Conservation (phyloP, 2,113 vertebrate genomes). For the Macrotis lagotis region DNA sequence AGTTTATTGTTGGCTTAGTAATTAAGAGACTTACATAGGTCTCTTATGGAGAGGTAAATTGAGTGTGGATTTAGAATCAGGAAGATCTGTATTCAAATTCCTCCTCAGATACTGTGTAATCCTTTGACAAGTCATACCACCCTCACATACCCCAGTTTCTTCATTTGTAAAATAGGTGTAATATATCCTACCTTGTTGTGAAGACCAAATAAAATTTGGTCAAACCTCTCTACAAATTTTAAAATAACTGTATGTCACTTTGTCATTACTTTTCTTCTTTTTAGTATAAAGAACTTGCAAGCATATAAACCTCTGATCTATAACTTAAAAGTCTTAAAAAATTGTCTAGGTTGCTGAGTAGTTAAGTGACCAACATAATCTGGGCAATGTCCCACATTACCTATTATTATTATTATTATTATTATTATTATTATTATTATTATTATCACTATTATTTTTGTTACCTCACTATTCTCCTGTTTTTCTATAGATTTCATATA, state of each 20-base stretch:
- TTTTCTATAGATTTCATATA: not conserved
- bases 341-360: not conserved
- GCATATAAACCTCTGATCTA: not conserved
- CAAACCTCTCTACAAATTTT: not conserved
- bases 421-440: not conserved
- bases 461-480: not conserved
- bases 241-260: not conserved
- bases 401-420: not conserved
- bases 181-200: too few relatives aligned
- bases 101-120: not conserved
- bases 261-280: not conserved
- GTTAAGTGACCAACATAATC: not conserved
- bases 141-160: not conserved
- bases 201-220: not conserved
- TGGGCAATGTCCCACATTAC: not conserved
- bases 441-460: not conserved
- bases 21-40: constrained; percentile 31
- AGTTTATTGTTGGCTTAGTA: constrained; percentile 23
- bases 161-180: not conserved
- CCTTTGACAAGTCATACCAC: not conserved
- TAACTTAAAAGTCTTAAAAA: not conserved
- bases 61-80: not conserved
- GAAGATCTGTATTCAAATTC: not conserved
- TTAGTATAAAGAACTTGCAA: not conserved
- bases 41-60: not conserved